These are phyloP conservation scores for Planiliza haematocheilus DNA, from an alignment of 2,113 vertebrate species.

Conservation along the genomic window DNA sequence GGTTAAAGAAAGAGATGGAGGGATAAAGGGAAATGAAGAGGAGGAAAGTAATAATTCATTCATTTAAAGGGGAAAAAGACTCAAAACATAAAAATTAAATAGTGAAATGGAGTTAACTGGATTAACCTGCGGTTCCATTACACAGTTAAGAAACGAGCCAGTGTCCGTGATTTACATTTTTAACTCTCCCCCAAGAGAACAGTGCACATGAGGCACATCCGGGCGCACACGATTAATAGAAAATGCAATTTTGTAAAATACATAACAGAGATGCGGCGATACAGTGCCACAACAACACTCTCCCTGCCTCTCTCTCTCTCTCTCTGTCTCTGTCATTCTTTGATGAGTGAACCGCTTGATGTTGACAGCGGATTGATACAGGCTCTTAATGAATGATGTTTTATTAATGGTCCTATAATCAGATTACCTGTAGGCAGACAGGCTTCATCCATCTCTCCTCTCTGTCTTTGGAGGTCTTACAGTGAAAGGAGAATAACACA, in stretches of 20 bases:
- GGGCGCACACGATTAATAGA: constrained; percentile 44
- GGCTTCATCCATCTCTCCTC: constrained; percentile 71
- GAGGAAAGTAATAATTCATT: constrained; percentile 39
- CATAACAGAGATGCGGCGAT: constrained; percentile 18
- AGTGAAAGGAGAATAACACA: constrained; percentile 64
- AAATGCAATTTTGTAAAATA: constrained; percentile 40
- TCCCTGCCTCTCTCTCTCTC: constrained; percentile 12
- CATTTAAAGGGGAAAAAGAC: constrained; percentile 3
- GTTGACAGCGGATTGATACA: constrained; percentile 74
- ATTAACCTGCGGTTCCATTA: constrained; percentile 49
- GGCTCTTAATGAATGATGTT: constrained; percentile 80
- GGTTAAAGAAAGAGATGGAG: constrained; percentile 47
- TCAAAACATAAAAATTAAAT: constrained; percentile 43
- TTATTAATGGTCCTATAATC: constrained; percentile 82
- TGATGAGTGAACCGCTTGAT: constrained; percentile 70
- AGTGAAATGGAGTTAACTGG: constrained; percentile 19
- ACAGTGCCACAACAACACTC: constrained; percentile 8
- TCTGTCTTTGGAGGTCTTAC: constrained; percentile 47
- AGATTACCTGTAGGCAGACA: constrained; percentile 80
- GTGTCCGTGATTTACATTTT: constrained; percentile 38
- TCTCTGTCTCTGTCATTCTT: constrained; percentile 41
- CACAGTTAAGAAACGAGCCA: constrained; percentile 1
- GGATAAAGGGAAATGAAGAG: constrained; percentile 38
- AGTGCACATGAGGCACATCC: constrained; percentile 8
- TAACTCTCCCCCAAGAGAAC: constrained; percentile 2